phyloP scores from a whole-genome alignment of 2,888 invertebrate genomes.

The Lampropteryx suffumata region DNA sequence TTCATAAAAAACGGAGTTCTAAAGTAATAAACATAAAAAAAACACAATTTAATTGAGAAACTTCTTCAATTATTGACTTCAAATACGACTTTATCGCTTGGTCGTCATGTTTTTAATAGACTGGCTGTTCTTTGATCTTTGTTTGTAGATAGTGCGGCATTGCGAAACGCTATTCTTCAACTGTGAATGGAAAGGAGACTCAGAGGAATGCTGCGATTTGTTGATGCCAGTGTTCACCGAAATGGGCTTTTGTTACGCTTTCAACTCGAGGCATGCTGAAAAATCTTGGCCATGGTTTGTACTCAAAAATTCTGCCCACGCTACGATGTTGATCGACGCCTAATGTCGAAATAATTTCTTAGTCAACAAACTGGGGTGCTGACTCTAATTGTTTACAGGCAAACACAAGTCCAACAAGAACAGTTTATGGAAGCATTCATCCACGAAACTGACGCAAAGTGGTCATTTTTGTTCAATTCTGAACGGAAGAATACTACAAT shows the following conservation, averaged over 20 bases:
- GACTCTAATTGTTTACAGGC: conserved; percentile 57
- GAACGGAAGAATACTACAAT: conserved; percentile 70
- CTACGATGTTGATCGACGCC: not conserved
- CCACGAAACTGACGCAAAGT: conserved; percentile 86
- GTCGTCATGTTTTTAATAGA: too few species aligned
- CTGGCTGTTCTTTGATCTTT: not conserved
- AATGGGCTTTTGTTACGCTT: conserved; percentile 88
- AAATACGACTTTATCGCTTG: too few species aligned
- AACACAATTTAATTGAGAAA: too few species aligned
- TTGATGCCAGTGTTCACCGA: conserved; percentile 89
- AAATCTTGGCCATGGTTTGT: conserved; percentile 80
- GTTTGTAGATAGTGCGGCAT: conserved; percentile 77
- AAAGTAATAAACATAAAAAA: too few species aligned
- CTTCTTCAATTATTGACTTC: too few species aligned
- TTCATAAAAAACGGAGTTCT: too few species aligned
- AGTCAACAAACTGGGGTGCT: too few species aligned
- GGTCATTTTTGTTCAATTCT: conserved; percentile 84
- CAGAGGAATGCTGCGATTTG: conserved; percentile 84
- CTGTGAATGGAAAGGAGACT: conserved; percentile 87
- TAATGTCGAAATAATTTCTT: too few species aligned
- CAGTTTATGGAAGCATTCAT: conserved; percentile 80
- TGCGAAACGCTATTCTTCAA: conserved; percentile 84
- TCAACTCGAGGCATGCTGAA: conserved; percentile 85
- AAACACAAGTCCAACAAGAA: conserved; percentile 61
- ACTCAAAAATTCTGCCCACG: not conserved